Evolutionary conservation across 2,113 vertebrate genomes (phyloP).

Genomic region (Brachionichthys hirsutus): DNA sequence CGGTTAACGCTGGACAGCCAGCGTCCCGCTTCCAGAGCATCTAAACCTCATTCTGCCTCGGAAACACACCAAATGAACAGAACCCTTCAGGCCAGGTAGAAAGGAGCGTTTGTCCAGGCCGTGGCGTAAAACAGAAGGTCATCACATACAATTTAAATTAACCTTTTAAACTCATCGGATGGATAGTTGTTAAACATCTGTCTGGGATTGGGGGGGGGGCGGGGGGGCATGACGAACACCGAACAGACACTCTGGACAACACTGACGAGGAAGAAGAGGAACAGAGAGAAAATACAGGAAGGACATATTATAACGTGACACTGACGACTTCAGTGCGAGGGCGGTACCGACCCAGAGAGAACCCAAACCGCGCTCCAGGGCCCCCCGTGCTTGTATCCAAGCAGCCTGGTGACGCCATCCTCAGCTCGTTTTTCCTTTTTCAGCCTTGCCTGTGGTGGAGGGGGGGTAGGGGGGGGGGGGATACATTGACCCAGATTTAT

Average conservation of each 20-base stretch:
- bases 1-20: too few species aligned
- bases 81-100: conserved; percentile 43
- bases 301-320: conserved; percentile 6
- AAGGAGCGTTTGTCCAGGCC: conserved; percentile 52
- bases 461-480: conserved; percentile 73
- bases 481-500: conserved; percentile 82
- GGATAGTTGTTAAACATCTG: neutral
- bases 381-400: conserved; percentile 71
- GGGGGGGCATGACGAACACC: too few species aligned
- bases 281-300: conserved; percentile 37
- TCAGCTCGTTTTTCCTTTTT: conserved; percentile 68
- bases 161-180: neutral
- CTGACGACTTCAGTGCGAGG: conserved; percentile 35
- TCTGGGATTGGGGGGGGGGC: too few species aligned
- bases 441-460: conserved; percentile 76
- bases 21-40: conserved; percentile 29
- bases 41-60: conserved; percentile 17
- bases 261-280: conserved; percentile 45
- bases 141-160: conserved; percentile 8
- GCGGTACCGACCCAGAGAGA: conserved; percentile 67
- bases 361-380: conserved; percentile 62
- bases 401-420: conserved; percentile 66
- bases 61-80: conserved; percentile 35
- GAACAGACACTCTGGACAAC: conserved; percentile 31
- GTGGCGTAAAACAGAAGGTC: conserved; percentile 57